Conservation (phyloP, 2,888 invertebrate species). For the Cataglyphis cursor region DNA sequence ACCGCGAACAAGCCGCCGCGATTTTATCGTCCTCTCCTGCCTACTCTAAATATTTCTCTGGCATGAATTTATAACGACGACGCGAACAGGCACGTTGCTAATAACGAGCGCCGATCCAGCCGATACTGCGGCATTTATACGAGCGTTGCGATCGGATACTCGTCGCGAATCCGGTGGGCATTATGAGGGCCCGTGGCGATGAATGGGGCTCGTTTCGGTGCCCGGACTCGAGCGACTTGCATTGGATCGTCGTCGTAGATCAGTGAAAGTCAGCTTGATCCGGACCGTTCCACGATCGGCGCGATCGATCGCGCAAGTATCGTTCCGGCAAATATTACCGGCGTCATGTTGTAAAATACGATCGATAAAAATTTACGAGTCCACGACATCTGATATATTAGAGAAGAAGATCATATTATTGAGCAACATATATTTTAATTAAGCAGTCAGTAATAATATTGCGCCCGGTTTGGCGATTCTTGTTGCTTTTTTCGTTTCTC, state of each 20-base stretch:
- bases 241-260: constrained; percentile 77
- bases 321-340: constrained; percentile 29
- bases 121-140: constrained; percentile 61
- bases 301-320: constrained; percentile 38
- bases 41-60: constrained; percentile 82
- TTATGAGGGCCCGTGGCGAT: constrained; percentile 67
- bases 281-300: constrained; percentile 18
- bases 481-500: not conserved
- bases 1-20: constrained; percentile 39
- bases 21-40: constrained; percentile 76
- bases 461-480: not conserved
- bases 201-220: constrained; percentile 71
- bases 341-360: not conserved
- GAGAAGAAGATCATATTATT: not conserved
- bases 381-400: not conserved
- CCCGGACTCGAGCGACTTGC: constrained; percentile 51
- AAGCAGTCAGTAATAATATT: constrained; percentile 6
- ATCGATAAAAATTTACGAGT: not conserved
- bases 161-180: constrained; percentile 52
- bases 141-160: constrained; percentile 45
- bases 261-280: constrained; percentile 79
- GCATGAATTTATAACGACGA: constrained; percentile 80
- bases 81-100: constrained; percentile 61
- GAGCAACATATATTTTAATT: constrained; percentile 18
- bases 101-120: constrained; percentile 64